A percentile compares a stretch with the other conserved stretches of the same genome.
Conservation (phyloP, 2,888 invertebrate species). For the Idaea biselata region DNA sequence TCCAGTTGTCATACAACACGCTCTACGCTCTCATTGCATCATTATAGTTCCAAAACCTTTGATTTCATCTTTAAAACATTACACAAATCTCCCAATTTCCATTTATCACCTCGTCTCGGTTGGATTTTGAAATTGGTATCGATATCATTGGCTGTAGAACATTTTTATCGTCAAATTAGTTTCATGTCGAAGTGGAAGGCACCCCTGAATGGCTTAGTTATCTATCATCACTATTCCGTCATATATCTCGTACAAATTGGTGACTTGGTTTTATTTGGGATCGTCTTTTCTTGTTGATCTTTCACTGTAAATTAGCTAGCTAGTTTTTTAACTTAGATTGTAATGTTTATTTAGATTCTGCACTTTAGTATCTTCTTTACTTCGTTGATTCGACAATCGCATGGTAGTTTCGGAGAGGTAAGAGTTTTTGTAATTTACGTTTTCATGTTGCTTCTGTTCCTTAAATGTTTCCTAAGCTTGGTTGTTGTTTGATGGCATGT, state of each 20-base stretch:
- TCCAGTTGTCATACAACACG: constrained; percentile 44
- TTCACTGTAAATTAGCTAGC: constrained; percentile 59
- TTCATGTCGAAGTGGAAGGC: constrained; percentile 71
- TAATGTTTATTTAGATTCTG: constrained; percentile 71
- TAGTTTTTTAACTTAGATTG: constrained; percentile 60
- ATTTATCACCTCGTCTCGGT: constrained; percentile 50
- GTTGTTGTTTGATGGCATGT: constrained; percentile 29
- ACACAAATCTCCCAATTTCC: constrained; percentile 41
- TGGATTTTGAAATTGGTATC: constrained; percentile 50
- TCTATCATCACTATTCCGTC: constrained; percentile 67
- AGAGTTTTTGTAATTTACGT: constrained; percentile 39
- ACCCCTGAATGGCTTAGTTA: constrained; percentile 77
- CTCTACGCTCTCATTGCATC: constrained; percentile 57
- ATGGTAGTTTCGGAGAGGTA: constrained; percentile 35
- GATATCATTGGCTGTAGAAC: constrained; percentile 61
- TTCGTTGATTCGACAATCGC: constrained; percentile 60
- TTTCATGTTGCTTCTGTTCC: constrained; percentile 34
- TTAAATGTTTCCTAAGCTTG: constrained; percentile 36
- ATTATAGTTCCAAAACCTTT: constrained; percentile 29
- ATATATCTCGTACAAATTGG: constrained; percentile 60
- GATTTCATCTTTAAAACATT: constrained; percentile 8
- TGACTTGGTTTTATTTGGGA: constrained; percentile 59
- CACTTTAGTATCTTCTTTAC: constrained; percentile 70
- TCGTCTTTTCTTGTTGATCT: constrained; percentile 67
- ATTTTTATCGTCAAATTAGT: constrained; percentile 50